A percentile compares a stretch with the other conserved stretches of the same genome.
These are phyloP conservation scores for Bellardia bayeri DNA, from an alignment of 2,888 invertebrate genomes.

Conservation along the genomic window DNA sequence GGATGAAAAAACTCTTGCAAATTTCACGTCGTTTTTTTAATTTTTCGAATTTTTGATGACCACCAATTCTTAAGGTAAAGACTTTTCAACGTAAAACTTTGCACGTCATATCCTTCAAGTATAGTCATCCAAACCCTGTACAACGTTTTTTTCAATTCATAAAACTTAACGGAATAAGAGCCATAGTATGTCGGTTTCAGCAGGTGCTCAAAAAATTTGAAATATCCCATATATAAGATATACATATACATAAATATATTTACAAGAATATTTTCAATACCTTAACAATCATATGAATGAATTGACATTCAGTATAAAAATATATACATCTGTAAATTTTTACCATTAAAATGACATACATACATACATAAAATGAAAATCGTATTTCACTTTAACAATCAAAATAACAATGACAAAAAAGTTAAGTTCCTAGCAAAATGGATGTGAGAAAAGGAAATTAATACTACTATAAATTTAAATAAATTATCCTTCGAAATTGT, in stretches of 20 bases:
- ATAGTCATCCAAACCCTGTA: too few species aligned
- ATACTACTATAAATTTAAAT: neutral
- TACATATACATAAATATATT: neutral
- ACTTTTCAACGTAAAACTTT: too few species aligned
- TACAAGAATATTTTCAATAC: neutral
- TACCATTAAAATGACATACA: slow-evolving; percentile 4
- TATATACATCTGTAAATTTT: neutral
- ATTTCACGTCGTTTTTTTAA: too few species aligned
- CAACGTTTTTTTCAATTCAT: too few species aligned
- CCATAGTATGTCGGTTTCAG: too few species aligned
- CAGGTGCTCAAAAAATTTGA: too few species aligned
- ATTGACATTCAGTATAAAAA: neutral
- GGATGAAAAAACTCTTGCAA: too few species aligned
- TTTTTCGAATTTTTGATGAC: too few species aligned
- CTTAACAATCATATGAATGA: slow-evolving; percentile 11
- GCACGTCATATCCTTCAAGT: too few species aligned
- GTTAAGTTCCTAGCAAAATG: neutral
- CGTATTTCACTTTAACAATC: slow-evolving; percentile 26
- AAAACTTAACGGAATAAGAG: too few species aligned
- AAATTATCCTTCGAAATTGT: neutral
- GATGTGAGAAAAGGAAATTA: neutral
- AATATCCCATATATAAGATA: too few species aligned
- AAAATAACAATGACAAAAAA: neutral
- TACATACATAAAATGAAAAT: neutral
- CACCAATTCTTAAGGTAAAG: too few species aligned